phyloP scores from a whole-genome alignment of 2,797 vertebrate species.

The Pipistrellus pygmaeus region DNA sequence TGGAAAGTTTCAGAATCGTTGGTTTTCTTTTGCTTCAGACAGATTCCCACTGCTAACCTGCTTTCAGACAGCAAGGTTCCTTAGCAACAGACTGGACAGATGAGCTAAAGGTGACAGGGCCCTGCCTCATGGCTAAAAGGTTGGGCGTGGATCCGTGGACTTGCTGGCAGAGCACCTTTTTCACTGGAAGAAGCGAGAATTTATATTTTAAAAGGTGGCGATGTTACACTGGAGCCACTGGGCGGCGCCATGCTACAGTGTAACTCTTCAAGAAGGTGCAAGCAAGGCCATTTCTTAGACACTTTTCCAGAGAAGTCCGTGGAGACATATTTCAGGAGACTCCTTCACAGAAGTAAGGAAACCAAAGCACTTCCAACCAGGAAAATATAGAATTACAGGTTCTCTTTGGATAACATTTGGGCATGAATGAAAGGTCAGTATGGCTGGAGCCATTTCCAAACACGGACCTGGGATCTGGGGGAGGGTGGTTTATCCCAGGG shows the following conservation, averaged over 20 bases:
- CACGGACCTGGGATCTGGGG: not conserved
- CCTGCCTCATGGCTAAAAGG: too few species aligned
- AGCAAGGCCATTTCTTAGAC: not conserved
- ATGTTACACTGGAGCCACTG: not conserved
- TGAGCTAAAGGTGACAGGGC: slow-evolving; percentile 27
- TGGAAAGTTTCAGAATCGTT: slow-evolving; percentile 35
- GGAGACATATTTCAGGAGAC: not conserved
- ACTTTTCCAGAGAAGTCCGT: not conserved
- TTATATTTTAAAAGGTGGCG: not conserved
- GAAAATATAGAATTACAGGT: not conserved
- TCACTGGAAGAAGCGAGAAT: not conserved
- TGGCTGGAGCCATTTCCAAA: not conserved
- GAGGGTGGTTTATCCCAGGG: not conserved
- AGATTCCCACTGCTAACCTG: slow-evolving; percentile 54
- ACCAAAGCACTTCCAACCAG: too few species aligned
- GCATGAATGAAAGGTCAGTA: not conserved
- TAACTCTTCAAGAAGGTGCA: not conserved
- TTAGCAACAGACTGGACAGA: slow-evolving; percentile 30
- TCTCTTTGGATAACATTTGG: not conserved
- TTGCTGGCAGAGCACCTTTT: not conserved
- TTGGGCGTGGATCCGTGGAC: too few species aligned
- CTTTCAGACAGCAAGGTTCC: not conserved
- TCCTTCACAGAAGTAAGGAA: not conserved
- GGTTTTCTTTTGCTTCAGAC: slow-evolving; percentile 49
- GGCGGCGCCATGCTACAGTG: not conserved